phyloP scores from a whole-genome alignment of 2,888 invertebrate species.

The Caenorhabditis afra region DNA sequence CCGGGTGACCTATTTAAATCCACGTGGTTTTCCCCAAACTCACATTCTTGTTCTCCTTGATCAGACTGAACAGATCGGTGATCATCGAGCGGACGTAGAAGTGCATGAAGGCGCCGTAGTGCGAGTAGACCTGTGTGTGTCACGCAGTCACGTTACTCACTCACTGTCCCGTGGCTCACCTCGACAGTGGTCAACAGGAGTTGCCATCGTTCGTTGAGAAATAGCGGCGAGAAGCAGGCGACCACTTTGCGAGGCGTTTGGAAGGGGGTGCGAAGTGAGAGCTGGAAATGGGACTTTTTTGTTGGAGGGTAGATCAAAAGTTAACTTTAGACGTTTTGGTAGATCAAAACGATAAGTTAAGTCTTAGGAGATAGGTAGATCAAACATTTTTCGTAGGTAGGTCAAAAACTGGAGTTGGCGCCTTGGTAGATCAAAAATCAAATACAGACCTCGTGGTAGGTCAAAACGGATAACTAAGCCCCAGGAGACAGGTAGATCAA shows the following conservation, averaged over 20 bases:
- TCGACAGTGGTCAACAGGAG: constrained; percentile 70
- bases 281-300: constrained; percentile 33
- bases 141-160: too few species aligned
- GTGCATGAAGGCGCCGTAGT: constrained; percentile 75
- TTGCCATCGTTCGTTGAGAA: constrained; percentile 78
- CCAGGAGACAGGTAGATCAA: too few species aligned
- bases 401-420: too few species aligned
- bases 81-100: constrained; percentile 77
- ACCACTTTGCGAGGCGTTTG: constrained; percentile 66
- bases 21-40: too few species aligned
- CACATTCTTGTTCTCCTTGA: constrained; percentile 61
- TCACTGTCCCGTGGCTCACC: too few species aligned
- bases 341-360: too few species aligned
- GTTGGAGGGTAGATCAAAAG: too few species aligned
- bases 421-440: neutral
- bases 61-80: constrained; percentile 66
- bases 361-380: too few species aligned
- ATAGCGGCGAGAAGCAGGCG: constrained; percentile 76
- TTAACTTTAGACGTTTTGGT: too few species aligned
- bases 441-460: neutral
- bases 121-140: constrained; percentile 70
- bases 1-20: too few species aligned
- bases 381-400: too few species aligned
- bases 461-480: too few species aligned
- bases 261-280: constrained; percentile 53